Percentiles rank a stretch among this genome's conserved stretches.
These are phyloP conservation scores for Marmota monax DNA, from an alignment of 2,113 vertebrate species.

Conservation along the genomic window DNA sequence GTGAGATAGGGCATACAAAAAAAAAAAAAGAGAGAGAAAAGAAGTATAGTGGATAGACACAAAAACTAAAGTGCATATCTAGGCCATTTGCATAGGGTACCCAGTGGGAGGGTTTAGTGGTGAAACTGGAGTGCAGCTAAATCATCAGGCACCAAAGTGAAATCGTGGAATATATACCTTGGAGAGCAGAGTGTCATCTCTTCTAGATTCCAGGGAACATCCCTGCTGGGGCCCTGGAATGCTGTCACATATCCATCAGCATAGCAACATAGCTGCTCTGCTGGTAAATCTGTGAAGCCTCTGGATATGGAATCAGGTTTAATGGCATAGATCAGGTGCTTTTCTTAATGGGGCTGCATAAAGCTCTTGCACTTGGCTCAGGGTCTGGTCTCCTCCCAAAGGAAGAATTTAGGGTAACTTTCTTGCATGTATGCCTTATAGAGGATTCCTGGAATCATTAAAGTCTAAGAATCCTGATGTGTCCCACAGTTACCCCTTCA, in stretches of 20 bases:
- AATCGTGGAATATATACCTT: not conserved
- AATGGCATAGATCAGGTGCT: not conserved
- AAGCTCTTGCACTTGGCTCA: not conserved
- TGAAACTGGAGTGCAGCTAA: not conserved
- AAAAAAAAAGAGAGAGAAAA: too few relatives aligned
- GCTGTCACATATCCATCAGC: not conserved
- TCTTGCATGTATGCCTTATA: not conserved
- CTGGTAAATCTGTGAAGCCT: not conserved
- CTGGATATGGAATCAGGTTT: not conserved
- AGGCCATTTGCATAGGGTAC: not conserved
- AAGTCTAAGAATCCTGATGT: not conserved
- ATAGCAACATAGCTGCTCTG: not conserved
- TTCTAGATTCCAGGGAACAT: not conserved
- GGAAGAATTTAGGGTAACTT: not conserved
- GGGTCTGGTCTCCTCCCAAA: not conserved
- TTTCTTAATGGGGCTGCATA: not conserved
- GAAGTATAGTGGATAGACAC: too few relatives aligned
- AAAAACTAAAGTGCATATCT: too few relatives aligned
- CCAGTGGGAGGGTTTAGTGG: not conserved
- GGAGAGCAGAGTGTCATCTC: not conserved
- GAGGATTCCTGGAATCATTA: not conserved
- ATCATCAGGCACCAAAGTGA: not conserved
- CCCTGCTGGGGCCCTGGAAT: not conserved
- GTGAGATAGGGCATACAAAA: not conserved
- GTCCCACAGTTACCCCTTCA: not conserved